A percentile compares a stretch with the other conserved stretches of the same genome.
phyloP scores from a whole-genome alignment of 2,113 vertebrate genomes.

The Nothocercus nigrocapillus region DNA sequence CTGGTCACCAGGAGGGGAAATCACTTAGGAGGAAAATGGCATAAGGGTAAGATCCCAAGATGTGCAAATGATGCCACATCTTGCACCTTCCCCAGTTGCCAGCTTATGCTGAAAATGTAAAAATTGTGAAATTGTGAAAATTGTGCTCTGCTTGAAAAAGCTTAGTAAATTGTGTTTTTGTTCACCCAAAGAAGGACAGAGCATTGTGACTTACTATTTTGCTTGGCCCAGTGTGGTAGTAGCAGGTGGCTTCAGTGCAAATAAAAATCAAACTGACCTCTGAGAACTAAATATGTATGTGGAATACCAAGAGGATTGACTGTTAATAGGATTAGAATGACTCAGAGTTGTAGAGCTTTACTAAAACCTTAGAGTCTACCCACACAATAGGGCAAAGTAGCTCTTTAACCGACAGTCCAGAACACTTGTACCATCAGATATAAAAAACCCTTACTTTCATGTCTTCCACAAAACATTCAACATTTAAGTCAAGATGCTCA shows the following conservation, averaged over 20 bases:
- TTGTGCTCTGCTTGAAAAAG: background rate
- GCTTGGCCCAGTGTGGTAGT: background rate
- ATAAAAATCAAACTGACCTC: background rate
- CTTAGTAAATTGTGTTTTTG: accelerated
- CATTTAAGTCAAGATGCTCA: background rate
- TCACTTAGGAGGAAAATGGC: background rate
- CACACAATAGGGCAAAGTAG: background rate
- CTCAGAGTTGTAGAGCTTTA: background rate
- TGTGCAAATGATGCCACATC: background rate
- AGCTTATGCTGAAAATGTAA: background rate
- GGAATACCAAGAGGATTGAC: background rate
- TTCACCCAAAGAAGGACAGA: background rate
- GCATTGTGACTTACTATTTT: accelerated
- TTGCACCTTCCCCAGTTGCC: background rate
- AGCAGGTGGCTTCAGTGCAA: background rate
- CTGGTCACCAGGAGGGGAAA: background rate
- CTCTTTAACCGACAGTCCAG: background rate
- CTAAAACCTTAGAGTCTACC: constrained; percentile 16
- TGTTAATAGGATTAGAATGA: constrained; percentile 49
- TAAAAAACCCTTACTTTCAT: background rate
- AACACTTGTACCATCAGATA: background rate
- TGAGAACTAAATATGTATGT: background rate
- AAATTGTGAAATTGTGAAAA: too few relatives aligned
- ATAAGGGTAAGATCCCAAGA: background rate
- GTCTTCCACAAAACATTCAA: background rate